A percentile compares a stretch with the other conserved stretches of the same genome.
Conservation (phyloP, 2,113 vertebrate species). For the Ardeotis arabs region DNA sequence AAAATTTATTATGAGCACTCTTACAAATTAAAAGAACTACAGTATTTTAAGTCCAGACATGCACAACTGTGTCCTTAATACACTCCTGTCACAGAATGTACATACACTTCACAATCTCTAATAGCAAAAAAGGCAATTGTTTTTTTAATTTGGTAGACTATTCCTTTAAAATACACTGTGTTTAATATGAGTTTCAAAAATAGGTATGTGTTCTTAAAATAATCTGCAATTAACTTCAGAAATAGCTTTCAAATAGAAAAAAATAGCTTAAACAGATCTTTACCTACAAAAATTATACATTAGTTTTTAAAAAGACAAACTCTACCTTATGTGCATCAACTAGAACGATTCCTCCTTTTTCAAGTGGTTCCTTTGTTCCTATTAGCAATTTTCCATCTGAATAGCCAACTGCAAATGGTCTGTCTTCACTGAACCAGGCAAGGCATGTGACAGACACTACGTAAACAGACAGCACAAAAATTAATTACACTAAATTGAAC, state of each 20-base stretch:
- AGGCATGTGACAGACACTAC: constrained; percentile 92
- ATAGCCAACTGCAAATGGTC: constrained; percentile 93
- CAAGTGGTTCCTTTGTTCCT: constrained; percentile 87
- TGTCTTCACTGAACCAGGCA: constrained; percentile 95
- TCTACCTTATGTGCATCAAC: constrained; percentile 95
- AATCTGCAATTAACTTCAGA: not conserved
- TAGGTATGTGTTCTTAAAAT: not conserved
- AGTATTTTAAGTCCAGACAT: not conserved
- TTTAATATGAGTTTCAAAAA: not conserved
- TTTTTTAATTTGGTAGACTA: not conserved
- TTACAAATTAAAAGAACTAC: not conserved
- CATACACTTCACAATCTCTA: not conserved
- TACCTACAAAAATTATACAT: not conserved
- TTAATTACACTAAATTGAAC: not conserved
- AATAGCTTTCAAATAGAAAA: not conserved
- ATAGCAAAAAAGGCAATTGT: not conserved
- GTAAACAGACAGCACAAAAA: not conserved
- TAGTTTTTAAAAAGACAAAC: not conserved
- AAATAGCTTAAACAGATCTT: not conserved
- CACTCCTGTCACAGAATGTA: not conserved
- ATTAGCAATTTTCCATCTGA: constrained; percentile 93
- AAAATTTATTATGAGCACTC: not conserved
- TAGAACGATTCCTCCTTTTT: constrained; percentile 88
- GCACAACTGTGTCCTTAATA: not conserved
- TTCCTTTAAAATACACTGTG: not conserved